These are phyloP conservation scores for Staurois parvus DNA, from an alignment of 2,797 vertebrate species.

Conservation along the genomic window DNA sequence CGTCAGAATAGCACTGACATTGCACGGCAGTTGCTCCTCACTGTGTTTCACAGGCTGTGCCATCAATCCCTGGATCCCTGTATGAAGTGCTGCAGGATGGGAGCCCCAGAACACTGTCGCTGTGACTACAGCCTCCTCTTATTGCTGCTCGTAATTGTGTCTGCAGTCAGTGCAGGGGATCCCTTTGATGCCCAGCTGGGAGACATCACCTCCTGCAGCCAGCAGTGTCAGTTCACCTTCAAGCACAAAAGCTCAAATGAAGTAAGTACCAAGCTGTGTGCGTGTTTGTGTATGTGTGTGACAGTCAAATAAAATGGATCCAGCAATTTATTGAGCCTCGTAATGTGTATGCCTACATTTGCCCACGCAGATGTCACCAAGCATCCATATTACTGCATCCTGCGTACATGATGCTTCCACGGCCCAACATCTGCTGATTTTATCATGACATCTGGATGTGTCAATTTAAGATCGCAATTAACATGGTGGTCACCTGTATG, in stretches of 20 bases:
- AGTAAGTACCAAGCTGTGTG: constrained; percentile 76
- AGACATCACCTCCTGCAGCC: constrained; percentile 90
- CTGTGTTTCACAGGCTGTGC: constrained; percentile 27
- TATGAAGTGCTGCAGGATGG: constrained; percentile 67
- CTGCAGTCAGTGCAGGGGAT: constrained; percentile 73
- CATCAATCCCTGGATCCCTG: constrained; percentile 21
- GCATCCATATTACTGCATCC: neutral
- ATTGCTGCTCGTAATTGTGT: constrained; percentile 74
- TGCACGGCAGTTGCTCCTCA: constrained; percentile 52
- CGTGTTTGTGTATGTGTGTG: neutral
- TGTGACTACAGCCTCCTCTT: constrained; percentile 74
- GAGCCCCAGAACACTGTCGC: constrained; percentile 70
- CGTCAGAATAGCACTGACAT: constrained; percentile 68
- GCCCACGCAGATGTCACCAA: neutral
- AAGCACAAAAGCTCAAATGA: constrained; percentile 80
- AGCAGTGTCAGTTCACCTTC: constrained; percentile 85
- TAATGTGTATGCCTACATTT: neutral
- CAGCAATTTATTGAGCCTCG: neutral
- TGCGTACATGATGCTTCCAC: neutral
- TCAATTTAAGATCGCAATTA: neutral
- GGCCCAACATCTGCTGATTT: neutral
- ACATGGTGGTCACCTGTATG: constrained; percentile 6
- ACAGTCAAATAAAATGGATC: neutral
- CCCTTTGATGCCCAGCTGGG: constrained; percentile 89
- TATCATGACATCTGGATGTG: neutral